Evolutionary conservation across 2,113 vertebrate genomes (phyloP).

Genomic region (Andinoacara biseriatus): DNA sequence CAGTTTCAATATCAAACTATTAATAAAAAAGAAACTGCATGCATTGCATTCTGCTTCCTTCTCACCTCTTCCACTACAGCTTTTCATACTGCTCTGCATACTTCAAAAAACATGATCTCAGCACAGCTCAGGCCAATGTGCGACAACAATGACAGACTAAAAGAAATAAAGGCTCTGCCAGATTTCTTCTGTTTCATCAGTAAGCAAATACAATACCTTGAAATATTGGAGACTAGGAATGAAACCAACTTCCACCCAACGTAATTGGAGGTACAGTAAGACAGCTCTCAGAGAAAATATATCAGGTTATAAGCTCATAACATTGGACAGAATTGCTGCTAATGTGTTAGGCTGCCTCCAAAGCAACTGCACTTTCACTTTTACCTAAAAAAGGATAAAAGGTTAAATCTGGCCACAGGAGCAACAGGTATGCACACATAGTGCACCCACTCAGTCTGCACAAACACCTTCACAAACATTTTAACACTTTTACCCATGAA

Average conservation of each 20-base stretch:
- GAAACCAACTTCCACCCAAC: background rate
- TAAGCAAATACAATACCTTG: background rate
- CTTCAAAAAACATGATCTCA: background rate
- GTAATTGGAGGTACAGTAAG: background rate
- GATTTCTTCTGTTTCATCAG: background rate
- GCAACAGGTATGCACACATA: slow-evolving; percentile 18
- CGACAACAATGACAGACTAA: too few relatives aligned
- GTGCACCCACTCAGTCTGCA: slow-evolving; percentile 28
- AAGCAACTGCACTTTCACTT: slow-evolving; percentile 27
- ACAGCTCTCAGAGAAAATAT: background rate
- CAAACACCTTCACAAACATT: slow-evolving; percentile 10
- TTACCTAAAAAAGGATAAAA: slow-evolving; percentile 10
- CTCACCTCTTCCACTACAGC: background rate
- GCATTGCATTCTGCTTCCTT: background rate
- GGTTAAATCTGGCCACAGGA: slow-evolving; percentile 16
- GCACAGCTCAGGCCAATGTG: background rate
- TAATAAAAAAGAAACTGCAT: background rate
- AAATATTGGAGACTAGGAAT: background rate
- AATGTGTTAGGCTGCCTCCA: background rate
- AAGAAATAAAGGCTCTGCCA: background rate
- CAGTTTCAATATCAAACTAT: background rate
- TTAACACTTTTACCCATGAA: background rate
- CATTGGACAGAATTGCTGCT: slow-evolving; percentile 12
- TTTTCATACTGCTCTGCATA: background rate
- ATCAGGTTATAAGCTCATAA: background rate